phyloP scores from a whole-genome alignment of 2,113 vertebrate genomes.

The Stomatorhinus ivindoensis region DNA sequence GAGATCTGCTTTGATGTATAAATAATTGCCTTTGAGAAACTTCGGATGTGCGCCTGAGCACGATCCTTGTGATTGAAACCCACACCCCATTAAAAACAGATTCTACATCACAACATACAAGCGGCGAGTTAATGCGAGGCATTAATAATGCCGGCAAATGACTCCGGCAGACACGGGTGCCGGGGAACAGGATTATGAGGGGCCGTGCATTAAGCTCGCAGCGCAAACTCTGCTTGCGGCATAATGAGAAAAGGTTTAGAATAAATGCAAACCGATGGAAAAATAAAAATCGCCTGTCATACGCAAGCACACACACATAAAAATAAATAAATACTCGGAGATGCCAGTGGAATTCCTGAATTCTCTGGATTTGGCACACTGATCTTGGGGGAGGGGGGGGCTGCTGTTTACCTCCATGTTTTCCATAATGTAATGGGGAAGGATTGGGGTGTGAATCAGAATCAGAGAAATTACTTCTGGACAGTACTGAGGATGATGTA shows the following conservation, averaged over 20 bases:
- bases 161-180: background rate
- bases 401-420: background rate
- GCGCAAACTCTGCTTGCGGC: background rate
- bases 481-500: background rate
- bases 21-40: slow-evolving; percentile 3
- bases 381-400: background rate
- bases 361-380: background rate
- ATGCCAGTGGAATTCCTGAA: background rate
- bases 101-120: background rate
- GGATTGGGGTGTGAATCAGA: background rate
- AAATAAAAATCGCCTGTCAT: background rate
- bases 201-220: slow-evolving; percentile 3
- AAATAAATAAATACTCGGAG: background rate
- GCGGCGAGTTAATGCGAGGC: background rate
- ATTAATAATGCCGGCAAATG: slow-evolving; percentile 2
- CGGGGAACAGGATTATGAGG: background rate
- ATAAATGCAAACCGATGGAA: background rate
- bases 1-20: background rate
- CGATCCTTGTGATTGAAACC: background rate
- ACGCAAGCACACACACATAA: background rate
- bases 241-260: slow-evolving; percentile 5
- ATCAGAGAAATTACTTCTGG: background rate
- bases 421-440: background rate
- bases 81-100: slow-evolving; percentile 13
- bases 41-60: background rate